phyloP scores from a whole-genome alignment of 2,888 invertebrate genomes.

The Dioctria linearis region DNA sequence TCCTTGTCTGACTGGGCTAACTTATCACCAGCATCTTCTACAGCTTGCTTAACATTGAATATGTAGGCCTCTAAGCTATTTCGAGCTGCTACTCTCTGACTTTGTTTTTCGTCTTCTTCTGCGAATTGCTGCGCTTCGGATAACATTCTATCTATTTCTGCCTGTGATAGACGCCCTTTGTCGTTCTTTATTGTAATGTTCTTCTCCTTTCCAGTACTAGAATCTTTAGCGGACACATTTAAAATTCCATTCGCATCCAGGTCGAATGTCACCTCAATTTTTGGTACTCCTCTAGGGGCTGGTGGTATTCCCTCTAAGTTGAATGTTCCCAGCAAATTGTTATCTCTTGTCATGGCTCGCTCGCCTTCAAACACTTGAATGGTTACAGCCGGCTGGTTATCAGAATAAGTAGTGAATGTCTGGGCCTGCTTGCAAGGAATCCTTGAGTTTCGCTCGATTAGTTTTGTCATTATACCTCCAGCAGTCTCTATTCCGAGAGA shows the following conservation, averaged over 20 bases:
- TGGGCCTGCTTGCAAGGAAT: slow-evolving; percentile 82
- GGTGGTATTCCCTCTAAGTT: slow-evolving; percentile 96
- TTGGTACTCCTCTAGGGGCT: slow-evolving; percentile 89
- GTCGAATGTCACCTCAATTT: slow-evolving; percentile 86
- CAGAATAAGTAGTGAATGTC: slow-evolving; percentile 85
- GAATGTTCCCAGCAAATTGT: slow-evolving; percentile 95
- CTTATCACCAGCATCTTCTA: slow-evolving; percentile 77
- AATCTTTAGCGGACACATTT: slow-evolving; percentile 85
- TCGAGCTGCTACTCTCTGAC: slow-evolving; percentile 78
- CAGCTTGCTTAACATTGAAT: slow-evolving; percentile 80
- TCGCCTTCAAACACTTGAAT: slow-evolving; percentile 85
- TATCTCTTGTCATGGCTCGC: slow-evolving; percentile 93
- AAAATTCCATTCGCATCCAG: slow-evolving; percentile 96
- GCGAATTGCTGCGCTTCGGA: slow-evolving; percentile 81
- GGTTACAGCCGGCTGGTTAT: slow-evolving; percentile 84
- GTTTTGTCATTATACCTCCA: slow-evolving; percentile 84
- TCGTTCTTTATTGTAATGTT: slow-evolving; percentile 89
- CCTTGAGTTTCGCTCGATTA: slow-evolving; percentile 81
- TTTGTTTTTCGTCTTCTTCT: slow-evolving; percentile 81
- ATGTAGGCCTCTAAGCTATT: slow-evolving; percentile 81
- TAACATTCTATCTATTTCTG: slow-evolving; percentile 86
- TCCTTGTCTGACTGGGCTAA: slow-evolving; percentile 80
- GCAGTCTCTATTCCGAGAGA: slow-evolving; percentile 86
- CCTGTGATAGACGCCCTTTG: slow-evolving; percentile 84
- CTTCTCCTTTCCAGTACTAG: slow-evolving; percentile 78